phyloP scores from a whole-genome alignment of 2,888 invertebrate species.

The Tetropium fuscum region DNA sequence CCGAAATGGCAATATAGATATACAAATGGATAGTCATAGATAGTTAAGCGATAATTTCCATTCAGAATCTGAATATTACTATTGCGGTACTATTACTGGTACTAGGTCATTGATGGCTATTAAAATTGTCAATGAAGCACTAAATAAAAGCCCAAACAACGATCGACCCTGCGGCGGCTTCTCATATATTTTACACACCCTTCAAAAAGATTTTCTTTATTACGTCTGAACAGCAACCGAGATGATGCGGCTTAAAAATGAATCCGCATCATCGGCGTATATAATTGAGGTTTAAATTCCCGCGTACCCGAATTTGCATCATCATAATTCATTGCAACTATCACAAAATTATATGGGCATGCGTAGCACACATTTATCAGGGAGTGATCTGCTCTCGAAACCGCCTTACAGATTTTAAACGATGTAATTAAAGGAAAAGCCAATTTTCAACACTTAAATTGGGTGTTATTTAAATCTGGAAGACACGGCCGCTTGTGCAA shows the following conservation, averaged over 20 bases:
- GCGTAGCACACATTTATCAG: slow-evolving; percentile 44
- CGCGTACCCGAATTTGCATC: slow-evolving; percentile 52
- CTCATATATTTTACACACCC: slow-evolving; percentile 28
- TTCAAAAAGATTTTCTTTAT: slow-evolving; percentile 22
- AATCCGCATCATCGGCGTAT: slow-evolving; percentile 46
- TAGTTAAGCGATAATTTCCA: too few species aligned
- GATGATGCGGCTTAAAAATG: slow-evolving; percentile 46
- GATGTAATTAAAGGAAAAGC: slow-evolving; percentile 37
- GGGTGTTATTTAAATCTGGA: too few species aligned
- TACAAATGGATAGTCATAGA: too few species aligned
- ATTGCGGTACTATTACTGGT: neutral
- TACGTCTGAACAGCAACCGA: slow-evolving; percentile 13
- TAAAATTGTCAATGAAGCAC: neutral
- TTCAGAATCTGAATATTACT: too few species aligned
- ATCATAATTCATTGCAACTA: slow-evolving; percentile 54
- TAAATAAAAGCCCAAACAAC: slow-evolving; percentile 11
- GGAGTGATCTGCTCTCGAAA: slow-evolving; percentile 25
- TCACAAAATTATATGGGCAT: slow-evolving; percentile 47
- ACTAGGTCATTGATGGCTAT: neutral
- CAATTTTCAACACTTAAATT: slow-evolving; percentile 43
- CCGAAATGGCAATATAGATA: too few species aligned
- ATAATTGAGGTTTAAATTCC: slow-evolving; percentile 49
- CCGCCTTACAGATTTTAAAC: slow-evolving; percentile 21
- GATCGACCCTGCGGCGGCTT: neutral
- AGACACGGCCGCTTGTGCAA: neutral